A percentile compares a stretch with the other conserved stretches of the same genome.
Evolutionary conservation across 2,113 vertebrate species (phyloP).

Genomic region (Halcyon malimbica): DNA sequence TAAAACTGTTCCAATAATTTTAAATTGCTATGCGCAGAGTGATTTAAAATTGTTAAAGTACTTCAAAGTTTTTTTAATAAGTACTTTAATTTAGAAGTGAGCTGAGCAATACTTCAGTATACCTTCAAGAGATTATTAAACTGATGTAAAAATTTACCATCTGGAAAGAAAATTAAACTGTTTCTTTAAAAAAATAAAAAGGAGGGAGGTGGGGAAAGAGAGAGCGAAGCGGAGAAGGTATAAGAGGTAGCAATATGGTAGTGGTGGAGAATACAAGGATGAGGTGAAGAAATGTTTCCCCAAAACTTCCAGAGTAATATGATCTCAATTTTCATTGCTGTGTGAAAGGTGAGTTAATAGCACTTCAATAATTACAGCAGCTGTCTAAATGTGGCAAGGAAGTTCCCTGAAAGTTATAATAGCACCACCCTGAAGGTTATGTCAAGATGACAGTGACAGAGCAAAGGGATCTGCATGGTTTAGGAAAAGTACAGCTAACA

Average conservation of each 20-base stretch:
- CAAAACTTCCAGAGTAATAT: background rate
- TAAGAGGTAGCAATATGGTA: background rate
- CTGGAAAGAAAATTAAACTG: conserved; percentile 69
- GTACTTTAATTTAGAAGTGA: conserved; percentile 77
- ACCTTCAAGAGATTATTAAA: conserved; percentile 74
- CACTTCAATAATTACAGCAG: background rate
- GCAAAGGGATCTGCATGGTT: background rate
- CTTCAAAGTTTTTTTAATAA: conserved; percentile 80
- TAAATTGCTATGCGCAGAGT: conserved; percentile 76
- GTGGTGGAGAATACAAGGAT: background rate
- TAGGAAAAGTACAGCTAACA: background rate
- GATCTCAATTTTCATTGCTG: background rate
- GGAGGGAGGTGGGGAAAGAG: background rate
- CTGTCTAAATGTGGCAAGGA: background rate
- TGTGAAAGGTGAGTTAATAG: background rate
- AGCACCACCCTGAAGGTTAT: background rate
- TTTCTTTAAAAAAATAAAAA: background rate
- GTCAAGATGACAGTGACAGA: background rate
- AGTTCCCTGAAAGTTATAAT: background rate
- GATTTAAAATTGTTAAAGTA: conserved; percentile 79
- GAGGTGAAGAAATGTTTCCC: background rate
- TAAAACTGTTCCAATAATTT: conserved; percentile 80
- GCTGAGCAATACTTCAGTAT: conserved; percentile 71
- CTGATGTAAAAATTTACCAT: conserved; percentile 63
- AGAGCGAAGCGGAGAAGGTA: background rate